Evolutionary conservation across 2,797 vertebrate species (phyloP), one percentile per base, ranked within the genome.

Genomic region (Pyrocephalus nanus): DNA sequence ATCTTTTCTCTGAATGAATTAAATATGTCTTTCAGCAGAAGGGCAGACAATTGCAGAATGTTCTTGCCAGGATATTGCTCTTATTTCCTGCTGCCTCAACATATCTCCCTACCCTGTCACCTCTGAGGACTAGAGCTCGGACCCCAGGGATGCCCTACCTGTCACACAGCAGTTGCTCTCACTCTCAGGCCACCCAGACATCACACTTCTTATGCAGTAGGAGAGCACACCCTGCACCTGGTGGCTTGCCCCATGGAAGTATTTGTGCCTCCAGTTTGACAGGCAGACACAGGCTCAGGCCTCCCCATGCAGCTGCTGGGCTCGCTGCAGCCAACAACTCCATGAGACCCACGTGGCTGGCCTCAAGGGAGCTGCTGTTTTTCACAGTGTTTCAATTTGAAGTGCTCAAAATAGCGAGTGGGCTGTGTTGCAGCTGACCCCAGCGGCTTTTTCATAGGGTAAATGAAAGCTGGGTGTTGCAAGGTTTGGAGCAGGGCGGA

Each of bases 261-360:
- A 32, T 66, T 79, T 62, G 42, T 53, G 27, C 32, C 20, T 73
- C 26, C 69, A 69, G 51, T 40, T 34, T 0, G 0, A 8, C 3
- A 2, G 38, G 51, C 34, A 88, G 50, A 19, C 34, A 17, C 0
- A 0, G 71, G 12, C 43, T 70, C 9, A 7, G 50, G 26, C 40
- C 9, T 60, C 42, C 17, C 0, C 0, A 5, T 9, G 22, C 47
- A 71, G 54, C 42, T 36, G 4, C 38, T 51, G 38, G 0, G 0
- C 40, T 55, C 1, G 1, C 65, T 1, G 1, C 55, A 73, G 53
- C 53, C 50, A 53, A 45, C n/a, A n/a, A 40, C 30, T 2, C 48
- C 20, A 5, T 8, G 67, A 69, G 60, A 73, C 34, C 19, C 66
- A 64, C 0, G 1, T 81, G 42, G 10, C 0, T 57, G 54, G 66